Conservation (phyloP, 2,888 invertebrate species). For the Sphaerophoria taeniata region DNA sequence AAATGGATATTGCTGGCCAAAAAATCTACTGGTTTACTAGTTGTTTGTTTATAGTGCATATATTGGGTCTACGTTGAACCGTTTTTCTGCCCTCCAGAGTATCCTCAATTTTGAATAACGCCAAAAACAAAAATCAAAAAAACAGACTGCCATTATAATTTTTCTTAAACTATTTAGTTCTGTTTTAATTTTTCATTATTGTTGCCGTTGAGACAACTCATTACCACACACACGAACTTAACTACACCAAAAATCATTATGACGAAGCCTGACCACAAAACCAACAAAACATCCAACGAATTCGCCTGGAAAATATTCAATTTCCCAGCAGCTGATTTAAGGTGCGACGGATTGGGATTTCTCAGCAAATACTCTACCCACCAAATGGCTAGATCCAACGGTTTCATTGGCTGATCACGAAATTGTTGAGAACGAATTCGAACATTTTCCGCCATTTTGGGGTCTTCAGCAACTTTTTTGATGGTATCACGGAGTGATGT, state of each 20-base stretch:
- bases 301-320: conserved; percentile 83
- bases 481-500: conserved; percentile 65
- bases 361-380: conserved; percentile 86
- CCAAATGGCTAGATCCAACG: conserved; percentile 84
- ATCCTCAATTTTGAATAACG: too few species aligned
- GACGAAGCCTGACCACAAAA: conserved; percentile 8
- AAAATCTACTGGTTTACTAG: too few species aligned
- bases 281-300: conserved; percentile 80
- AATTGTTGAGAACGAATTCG: conserved; percentile 82
- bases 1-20: too few species aligned
- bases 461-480: conserved; percentile 71
- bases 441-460: conserved; percentile 75
- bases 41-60: too few species aligned
- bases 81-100: too few species aligned
- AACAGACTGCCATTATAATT: too few species aligned
- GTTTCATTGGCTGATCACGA: conserved; percentile 83
- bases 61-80: too few species aligned
- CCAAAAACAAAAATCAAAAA: too few species aligned
- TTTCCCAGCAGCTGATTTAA: conserved; percentile 81
- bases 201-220: not conserved
- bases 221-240: not conserved
- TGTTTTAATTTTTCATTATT: conserved; percentile 10
- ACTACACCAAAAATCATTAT: not conserved
- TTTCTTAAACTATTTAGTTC: not conserved
- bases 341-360: conserved; percentile 84